These are phyloP conservation scores for Cremastinae sp. DNA, from an alignment of 2,888 invertebrate species.

Conservation along the genomic window DNA sequence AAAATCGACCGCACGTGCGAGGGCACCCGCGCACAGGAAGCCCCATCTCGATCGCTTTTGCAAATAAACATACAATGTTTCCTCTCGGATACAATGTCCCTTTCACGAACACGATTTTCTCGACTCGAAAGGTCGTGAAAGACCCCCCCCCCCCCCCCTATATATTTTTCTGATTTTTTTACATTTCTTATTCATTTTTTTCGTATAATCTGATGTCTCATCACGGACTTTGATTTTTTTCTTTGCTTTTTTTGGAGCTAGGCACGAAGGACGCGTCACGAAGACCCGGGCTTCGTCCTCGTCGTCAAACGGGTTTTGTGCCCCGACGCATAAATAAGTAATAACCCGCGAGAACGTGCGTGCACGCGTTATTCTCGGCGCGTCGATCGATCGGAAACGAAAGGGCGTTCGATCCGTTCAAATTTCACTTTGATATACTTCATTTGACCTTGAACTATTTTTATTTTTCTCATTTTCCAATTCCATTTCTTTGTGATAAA, in stretches of 20 bases:
- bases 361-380: neutral
- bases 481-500: too few relatives aligned
- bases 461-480: too few relatives aligned
- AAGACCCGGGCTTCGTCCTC: slow-evolving; percentile 63
- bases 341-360: slow-evolving; percentile 67
- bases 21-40: slow-evolving; percentile 50
- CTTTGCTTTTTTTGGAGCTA: slow-evolving; percentile 18
- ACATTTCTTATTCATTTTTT: neutral
- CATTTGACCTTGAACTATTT: too few relatives aligned
- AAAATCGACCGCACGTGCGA: slow-evolving; percentile 65
- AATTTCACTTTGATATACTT: neutral
- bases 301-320: slow-evolving; percentile 74
- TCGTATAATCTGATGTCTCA: neutral
- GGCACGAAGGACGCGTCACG: slow-evolving; percentile 62
- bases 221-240: slow-evolving; percentile 17
- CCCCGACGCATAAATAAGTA: slow-evolving; percentile 77
- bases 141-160: too few relatives aligned
- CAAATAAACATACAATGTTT: slow-evolving; percentile 1
- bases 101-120: too few relatives aligned
- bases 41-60: slow-evolving; percentile 8
- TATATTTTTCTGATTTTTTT: neutral
- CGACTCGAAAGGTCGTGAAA: too few relatives aligned
- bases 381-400: slow-evolving; percentile 5
- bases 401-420: neutral
- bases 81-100: neutral